A percentile compares a stretch with the other conserved stretches of the same genome.
These are phyloP conservation scores for Sturnira hondurensis DNA, from an alignment of 2,113 vertebrate species.

Conservation along the genomic window DNA sequence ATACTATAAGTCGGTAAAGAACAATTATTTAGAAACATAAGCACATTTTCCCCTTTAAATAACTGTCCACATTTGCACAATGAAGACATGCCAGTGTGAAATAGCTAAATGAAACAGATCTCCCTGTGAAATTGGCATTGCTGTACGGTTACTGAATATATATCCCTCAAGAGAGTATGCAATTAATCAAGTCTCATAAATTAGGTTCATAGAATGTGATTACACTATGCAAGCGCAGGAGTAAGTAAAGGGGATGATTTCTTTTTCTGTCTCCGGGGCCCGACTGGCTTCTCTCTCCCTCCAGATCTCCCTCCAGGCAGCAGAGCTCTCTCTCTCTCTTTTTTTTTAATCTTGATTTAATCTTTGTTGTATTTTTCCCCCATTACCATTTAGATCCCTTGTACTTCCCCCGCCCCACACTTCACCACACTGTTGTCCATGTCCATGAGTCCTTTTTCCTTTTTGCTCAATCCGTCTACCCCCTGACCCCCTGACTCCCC, in stretches of 20 bases:
- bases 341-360: no score
- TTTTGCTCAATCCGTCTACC: no score
- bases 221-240: slow-evolving; percentile 54
- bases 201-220: slow-evolving; percentile 64
- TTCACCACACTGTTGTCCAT: no score
- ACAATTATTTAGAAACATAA: background rate
- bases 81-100: slow-evolving; percentile 53
- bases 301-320: background rate
- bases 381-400: no score
- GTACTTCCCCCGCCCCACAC: no score
- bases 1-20: background rate
- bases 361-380: no score
- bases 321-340: no score
- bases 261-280: background rate
- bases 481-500: no score
- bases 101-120: background rate
- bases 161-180: slow-evolving; percentile 44
- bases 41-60: background rate
- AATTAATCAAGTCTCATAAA: slow-evolving; percentile 73
- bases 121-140: background rate
- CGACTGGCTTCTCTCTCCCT: background rate
- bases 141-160: slow-evolving; percentile 42
- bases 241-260: slow-evolving; percentile 52
- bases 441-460: no score
- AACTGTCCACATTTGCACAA: background rate